Percentiles rank a stretch among this genome's conserved stretches.
phyloP scores from a whole-genome alignment of 2,113 vertebrate species.

The Melanerpes formicivorus region DNA sequence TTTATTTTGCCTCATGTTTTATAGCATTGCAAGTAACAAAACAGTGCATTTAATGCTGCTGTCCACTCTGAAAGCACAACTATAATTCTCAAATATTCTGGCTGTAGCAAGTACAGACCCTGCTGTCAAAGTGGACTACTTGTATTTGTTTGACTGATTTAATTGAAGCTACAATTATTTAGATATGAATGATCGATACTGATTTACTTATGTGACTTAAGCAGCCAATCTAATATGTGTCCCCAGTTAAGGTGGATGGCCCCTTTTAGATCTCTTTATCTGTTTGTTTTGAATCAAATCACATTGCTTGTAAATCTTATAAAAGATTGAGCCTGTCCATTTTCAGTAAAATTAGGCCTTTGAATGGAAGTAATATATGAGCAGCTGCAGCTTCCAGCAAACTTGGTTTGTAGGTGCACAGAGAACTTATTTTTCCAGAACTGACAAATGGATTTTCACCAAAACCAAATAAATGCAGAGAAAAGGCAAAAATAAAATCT shows the following conservation, averaged over 20 bases:
- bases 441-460: neutral
- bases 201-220: slow-evolving; percentile 21
- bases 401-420: neutral
- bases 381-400: neutral
- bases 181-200: slow-evolving; percentile 4
- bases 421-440: neutral
- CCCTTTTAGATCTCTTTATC: slow-evolving; percentile 2
- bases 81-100: slow-evolving; percentile 10
- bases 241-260: neutral
- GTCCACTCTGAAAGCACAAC: neutral
- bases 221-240: neutral
- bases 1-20: neutral
- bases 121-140: neutral
- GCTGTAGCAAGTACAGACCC: neutral
- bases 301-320: neutral
- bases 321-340: neutral
- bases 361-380: neutral
- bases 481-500: neutral
- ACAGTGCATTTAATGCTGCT: neutral
- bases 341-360: neutral
- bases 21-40: neutral
- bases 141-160: neutral
- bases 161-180: neutral
- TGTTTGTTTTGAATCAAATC: slow-evolving; percentile 13
- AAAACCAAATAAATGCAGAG: neutral